Conservation (phyloP, 2,113 vertebrate genomes). For the Myiopsitta monachus region DNA sequence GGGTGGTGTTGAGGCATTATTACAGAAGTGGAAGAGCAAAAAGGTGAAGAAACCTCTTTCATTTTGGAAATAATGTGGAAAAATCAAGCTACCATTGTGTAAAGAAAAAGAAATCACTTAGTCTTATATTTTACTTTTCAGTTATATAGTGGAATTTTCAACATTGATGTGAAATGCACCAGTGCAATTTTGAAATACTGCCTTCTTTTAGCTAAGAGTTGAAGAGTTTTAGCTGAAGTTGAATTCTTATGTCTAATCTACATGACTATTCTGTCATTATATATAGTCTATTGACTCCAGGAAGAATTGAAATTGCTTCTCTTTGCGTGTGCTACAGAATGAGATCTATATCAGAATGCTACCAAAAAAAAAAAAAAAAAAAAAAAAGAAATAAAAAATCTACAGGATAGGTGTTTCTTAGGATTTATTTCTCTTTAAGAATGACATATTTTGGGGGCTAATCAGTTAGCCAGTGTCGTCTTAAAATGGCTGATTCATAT, state of each 20-base stretch:
- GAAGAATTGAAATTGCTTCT: neutral
- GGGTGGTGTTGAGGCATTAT: neutral
- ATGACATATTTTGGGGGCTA: neutral
- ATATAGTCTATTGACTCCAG: neutral
- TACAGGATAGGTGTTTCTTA: neutral
- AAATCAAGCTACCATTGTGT: neutral
- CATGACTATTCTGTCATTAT: neutral
- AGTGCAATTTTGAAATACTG: neutral
- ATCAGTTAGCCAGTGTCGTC: conserved; percentile 27
- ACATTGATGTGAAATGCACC: neutral
- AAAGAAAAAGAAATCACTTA: neutral
- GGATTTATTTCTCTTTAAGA: neutral
- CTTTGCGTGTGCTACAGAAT: neutral
- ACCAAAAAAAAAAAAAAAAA: neutral
- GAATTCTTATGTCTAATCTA: neutral
- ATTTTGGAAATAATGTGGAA: neutral
- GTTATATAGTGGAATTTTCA: neutral
- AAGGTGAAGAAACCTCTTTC: neutral
- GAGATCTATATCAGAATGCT: neutral
- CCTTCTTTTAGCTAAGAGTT: neutral
- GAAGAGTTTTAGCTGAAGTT: neutral
- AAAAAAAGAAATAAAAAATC: neutral
- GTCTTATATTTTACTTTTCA: neutral
- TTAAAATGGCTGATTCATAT: conserved; percentile 22
- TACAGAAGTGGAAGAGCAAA: neutral